Base-by-base conservation (phyloP, 1,140 invertebrate genomes). In the Adelges cooleyi region DNA sequence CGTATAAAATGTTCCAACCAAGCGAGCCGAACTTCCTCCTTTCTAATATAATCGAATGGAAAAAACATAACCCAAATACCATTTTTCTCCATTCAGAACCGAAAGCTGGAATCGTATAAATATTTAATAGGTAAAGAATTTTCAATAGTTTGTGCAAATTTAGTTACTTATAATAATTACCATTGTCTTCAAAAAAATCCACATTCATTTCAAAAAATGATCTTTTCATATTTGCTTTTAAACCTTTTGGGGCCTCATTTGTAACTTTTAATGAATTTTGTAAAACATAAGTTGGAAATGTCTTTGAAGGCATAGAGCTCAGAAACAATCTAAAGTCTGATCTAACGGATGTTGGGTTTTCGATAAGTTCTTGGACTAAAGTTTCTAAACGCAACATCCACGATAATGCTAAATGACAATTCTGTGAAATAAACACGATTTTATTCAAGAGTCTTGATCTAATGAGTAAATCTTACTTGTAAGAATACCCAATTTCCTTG, bases 181-280 rank as follows among this genome's bases (percentile, higher is more conserved):
- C 75, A 72, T 92, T 82, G 67, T 85, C 79, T 74, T 92, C 86
- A 71, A 92, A 92, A 73, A 86, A 90, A 13, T 88, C 84, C 62
- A 82, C 79, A 40, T 84, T 79, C 70, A 91, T 81, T 71, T 92
- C 89, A 23, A 81, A 77, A 50, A 93, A 82, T 0, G 90, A 89
- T 59, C 87, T 79, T 68, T 89, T 83, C 1, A 95, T 78, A 73
- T 94, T 87, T 0, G 85, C 42, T 27, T 38, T 22, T n/a, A 62
- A 75, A 1, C 92, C 91, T 77, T 90, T 92, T 0, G 92, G 91
- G 0, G 91, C 87, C 73, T 95, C 92, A 72, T 92, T 93, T 0
- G 90, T 95, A 46, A 95, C 89, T 77, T 95, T 95, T 0, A 95
- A 86, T 38, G 90, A 87, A 73, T 93, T 93, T 73, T 95, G 90